A percentile compares a stretch with the other conserved stretches of the same genome.
Conservation (phyloP, 2,888 invertebrate species). For the Panorpa germanica region DNA sequence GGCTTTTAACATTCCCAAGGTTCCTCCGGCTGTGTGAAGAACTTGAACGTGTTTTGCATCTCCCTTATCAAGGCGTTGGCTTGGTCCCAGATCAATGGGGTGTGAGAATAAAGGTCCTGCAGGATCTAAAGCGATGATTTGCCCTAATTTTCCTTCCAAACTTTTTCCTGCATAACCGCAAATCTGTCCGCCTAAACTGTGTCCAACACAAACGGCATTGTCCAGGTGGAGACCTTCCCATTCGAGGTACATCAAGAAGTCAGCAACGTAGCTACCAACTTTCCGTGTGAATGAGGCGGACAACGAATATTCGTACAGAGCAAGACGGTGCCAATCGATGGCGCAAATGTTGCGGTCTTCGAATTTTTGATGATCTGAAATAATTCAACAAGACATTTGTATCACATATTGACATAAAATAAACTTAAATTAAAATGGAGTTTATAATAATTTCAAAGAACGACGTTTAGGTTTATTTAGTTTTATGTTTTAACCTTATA, state of each 20-base stretch:
- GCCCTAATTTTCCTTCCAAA: constrained; percentile 19
- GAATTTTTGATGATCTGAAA: too few species aligned
- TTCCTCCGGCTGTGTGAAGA: constrained; percentile 21
- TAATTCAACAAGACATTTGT: too few species aligned
- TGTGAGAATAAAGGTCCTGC: constrained; percentile 23
- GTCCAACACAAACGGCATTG: constrained; percentile 21
- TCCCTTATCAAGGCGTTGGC: constrained; percentile 19
- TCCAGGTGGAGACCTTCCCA: constrained; percentile 16
- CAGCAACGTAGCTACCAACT: constrained; percentile 15
- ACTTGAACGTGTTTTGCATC: constrained; percentile 23
- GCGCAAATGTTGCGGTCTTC: constrained; percentile 20
- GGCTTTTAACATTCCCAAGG: constrained; percentile 19
- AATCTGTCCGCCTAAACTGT: constrained; percentile 23
- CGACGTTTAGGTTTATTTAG: too few species aligned
- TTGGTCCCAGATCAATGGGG: constrained; percentile 19
- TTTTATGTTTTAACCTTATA: too few species aligned
- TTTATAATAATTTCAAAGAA: too few species aligned
- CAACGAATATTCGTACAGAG: constrained; percentile 22
- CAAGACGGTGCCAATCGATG: constrained; percentile 21
- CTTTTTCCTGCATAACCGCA: constrained; percentile 21
- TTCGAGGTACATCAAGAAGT: constrained; percentile 20
- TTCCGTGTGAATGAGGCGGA: constrained; percentile 18
- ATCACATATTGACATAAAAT: too few species aligned
- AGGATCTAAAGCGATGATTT: constrained; percentile 24
- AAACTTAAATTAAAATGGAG: too few species aligned